Evolutionary conservation across 2,113 vertebrate species (phyloP).

Genomic region (Dicrurus megarhynchus): DNA sequence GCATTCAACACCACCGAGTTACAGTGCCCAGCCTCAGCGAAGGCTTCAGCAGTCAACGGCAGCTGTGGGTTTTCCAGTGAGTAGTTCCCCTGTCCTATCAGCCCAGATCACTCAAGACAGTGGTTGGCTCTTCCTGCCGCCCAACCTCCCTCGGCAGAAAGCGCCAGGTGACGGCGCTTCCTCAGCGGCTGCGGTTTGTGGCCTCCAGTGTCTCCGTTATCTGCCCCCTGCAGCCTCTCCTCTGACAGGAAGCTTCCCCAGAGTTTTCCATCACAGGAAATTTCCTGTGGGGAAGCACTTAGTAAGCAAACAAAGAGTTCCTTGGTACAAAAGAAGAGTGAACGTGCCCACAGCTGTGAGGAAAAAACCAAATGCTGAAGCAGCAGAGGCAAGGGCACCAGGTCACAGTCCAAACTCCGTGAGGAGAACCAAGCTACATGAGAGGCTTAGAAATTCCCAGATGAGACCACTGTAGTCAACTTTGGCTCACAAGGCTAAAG

Average conservation of each 20-base stretch:
- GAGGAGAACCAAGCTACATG: neutral
- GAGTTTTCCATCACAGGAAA: conserved; percentile 76
- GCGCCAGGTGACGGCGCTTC: neutral
- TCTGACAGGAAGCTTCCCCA: conserved; percentile 76
- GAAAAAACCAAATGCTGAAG: neutral
- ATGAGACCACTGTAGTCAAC: neutral
- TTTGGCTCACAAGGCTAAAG: neutral
- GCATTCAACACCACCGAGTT: neutral
- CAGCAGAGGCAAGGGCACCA: neutral
- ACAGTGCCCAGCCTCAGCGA: neutral
- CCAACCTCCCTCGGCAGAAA: neutral
- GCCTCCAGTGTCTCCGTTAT: conserved; percentile 48
- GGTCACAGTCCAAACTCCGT: neutral
- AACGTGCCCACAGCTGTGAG: neutral
- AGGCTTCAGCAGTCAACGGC: neutral
- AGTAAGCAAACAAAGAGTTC: conserved; percentile 63
- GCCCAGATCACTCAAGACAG: neutral
- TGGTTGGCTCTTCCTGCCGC: neutral
- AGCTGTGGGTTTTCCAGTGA: neutral
- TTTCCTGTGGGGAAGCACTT: conserved; percentile 79
- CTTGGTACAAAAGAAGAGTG: neutral
- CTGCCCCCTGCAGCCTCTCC: conserved; percentile 60
- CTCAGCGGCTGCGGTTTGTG: conserved; percentile 19
- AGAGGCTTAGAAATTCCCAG: neutral
- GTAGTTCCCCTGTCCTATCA: neutral